A percentile compares a stretch with the other conserved stretches of the same genome.
These are phyloP conservation scores for Hippolais icterina DNA, from an alignment of 2,113 vertebrate genomes.

Conservation along the genomic window DNA sequence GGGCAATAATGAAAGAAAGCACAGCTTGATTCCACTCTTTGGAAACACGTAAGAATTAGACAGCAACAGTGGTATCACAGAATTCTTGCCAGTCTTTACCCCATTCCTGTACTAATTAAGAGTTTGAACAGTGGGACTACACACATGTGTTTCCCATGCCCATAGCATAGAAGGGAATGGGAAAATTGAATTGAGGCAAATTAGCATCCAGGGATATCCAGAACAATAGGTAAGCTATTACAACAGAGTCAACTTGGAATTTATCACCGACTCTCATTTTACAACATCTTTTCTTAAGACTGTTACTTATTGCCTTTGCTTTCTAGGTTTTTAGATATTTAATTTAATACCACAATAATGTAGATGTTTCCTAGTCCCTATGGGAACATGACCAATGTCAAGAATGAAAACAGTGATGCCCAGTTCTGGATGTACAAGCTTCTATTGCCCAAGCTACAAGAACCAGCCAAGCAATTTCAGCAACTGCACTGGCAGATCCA, in stretches of 20 bases:
- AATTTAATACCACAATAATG: neutral
- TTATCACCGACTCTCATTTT: neutral
- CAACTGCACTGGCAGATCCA: neutral
- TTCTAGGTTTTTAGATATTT: neutral
- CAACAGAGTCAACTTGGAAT: neutral
- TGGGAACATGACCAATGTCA: neutral
- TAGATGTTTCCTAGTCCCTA: neutral
- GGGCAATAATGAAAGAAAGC: neutral
- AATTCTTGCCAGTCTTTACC: neutral
- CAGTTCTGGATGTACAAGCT: neutral
- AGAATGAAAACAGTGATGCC: neutral
- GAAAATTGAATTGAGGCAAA: neutral
- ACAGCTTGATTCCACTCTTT: neutral
- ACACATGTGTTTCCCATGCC: neutral
- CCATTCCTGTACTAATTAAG: neutral
- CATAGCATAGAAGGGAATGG: neutral
- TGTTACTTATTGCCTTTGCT: neutral
- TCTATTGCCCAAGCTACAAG: neutral
- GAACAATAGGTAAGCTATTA: neutral
- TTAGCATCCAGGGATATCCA: neutral
- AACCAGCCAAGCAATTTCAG: neutral
- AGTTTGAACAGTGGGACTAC: neutral
- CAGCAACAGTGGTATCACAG: neutral
- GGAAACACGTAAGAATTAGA: neutral
- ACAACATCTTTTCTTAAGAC: neutral